phyloP scores from a whole-genome alignment of 1,140 invertebrate species.

The Hestina assimilis region DNA sequence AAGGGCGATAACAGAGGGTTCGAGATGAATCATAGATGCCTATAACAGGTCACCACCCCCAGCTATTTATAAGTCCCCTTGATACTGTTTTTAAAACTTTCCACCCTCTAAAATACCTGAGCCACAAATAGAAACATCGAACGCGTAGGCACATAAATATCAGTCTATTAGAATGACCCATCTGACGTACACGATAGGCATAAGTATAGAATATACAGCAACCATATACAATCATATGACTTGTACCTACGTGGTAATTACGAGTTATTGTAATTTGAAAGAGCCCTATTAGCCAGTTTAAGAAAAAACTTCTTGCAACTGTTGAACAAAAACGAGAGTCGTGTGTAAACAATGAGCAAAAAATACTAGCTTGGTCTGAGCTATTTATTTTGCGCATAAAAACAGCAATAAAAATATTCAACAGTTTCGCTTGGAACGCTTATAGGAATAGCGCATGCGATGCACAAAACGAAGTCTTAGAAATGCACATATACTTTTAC shows the following conservation, averaged over 20 bases:
- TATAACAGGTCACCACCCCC: constrained; percentile 63
- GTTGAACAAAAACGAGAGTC: constrained; percentile 2
- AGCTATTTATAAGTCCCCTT: constrained; percentile 54
- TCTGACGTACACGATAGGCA: background rate
- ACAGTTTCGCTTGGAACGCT: background rate
- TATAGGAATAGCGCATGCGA: background rate
- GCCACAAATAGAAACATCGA: constrained; percentile 18
- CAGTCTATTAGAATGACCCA: background rate
- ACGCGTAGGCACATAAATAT: constrained; percentile 12
- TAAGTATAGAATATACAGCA: constrained; percentile 2
- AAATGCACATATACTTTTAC: background rate
- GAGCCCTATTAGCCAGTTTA: background rate
- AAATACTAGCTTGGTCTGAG: background rate
- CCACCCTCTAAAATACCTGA: constrained; percentile 24
- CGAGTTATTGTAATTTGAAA: constrained; percentile 1
- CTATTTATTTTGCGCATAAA: constrained; percentile 3
- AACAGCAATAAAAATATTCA: constrained; percentile 4
- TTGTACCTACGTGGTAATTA: background rate
- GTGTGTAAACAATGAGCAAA: constrained; percentile 5
- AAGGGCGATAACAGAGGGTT: constrained; percentile 61
- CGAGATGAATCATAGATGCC: constrained; percentile 73
- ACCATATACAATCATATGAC: background rate
- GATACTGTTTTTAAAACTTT: constrained; percentile 34
- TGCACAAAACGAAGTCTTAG: background rate
- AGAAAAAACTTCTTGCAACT: constrained; percentile 1